Evolutionary conservation across 2,888 invertebrate species (phyloP), one percentile per base, ranked within the genome.

Genomic region (Drosophila formosana): DNA sequence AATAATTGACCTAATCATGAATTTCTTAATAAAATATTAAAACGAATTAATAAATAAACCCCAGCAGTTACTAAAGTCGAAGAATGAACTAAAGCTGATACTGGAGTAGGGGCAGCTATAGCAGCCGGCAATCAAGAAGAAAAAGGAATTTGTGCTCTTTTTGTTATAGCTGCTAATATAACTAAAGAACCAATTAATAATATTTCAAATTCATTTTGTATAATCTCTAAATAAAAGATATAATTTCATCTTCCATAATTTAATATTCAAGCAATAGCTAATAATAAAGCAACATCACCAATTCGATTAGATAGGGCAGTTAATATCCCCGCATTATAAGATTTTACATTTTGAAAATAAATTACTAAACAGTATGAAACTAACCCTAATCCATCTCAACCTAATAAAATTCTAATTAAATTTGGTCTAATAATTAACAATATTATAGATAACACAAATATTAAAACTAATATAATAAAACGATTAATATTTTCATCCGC

Each of bases 71-170:
- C 37, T 1, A 37, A 7, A n/a, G 37, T 37, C 0, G 37, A 37
- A 3, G 65, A 69, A 60, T 69, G 57, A 7, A 60, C 55, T n/a
- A 64, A 43, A 23, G 70, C 67, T 1, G 68, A 65, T 4, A 68
- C 57, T 0, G 56, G 58, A 0, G 67, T 70, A 1, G 67, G 96
- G 47, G 96, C 96, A 0, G 95, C 95, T 92, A 96, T 96, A 46
- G 96, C 96, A 0, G 95, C n/a, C 95, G 96, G 96, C 52, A 96
- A 92, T 83, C 96, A 96, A 49, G 95, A 94, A 72, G 95, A 95
- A 95, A 96, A 96, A 50, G 96, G 96, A 93, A 96, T 94, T 92
- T 96, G 96, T 89, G 96, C 96, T 79, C 96, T 96, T 92, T 96
- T 96, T 9, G 65, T 96, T 93, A 96, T 94, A 57, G 94, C 93